phyloP scores from a whole-genome alignment of 2,113 vertebrate genomes.

The Narcine bancroftii region DNA sequence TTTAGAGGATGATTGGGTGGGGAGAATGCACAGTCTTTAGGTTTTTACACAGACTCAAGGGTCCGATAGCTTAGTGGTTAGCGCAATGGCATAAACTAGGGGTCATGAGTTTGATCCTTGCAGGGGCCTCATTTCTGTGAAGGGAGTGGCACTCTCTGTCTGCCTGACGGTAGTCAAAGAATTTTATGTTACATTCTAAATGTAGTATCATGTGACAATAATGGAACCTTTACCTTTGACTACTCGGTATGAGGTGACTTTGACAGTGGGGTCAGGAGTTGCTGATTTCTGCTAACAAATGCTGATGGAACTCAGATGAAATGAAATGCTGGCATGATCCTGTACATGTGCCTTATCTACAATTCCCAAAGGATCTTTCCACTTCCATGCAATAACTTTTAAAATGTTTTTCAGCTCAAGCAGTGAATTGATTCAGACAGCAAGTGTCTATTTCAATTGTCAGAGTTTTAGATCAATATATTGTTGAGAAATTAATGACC shows the following conservation, averaged over 20 bases:
- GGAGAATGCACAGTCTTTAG: background rate
- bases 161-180: too few relatives aligned
- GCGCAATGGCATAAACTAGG: too few relatives aligned
- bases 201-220: too few relatives aligned
- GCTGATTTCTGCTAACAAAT: background rate
- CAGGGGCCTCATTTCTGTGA: too few relatives aligned
- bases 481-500: conserved; percentile 17
- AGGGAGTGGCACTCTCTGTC: too few relatives aligned
- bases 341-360: background rate
- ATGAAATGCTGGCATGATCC: background rate
- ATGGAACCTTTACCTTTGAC: too few relatives aligned
- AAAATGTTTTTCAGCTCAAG: background rate
- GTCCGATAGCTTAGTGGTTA: too few relatives aligned
- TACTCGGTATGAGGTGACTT: background rate
- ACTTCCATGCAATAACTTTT: background rate
- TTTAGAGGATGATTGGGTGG: too few relatives aligned
- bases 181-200: too few relatives aligned
- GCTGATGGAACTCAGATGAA: background rate
- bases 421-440: background rate
- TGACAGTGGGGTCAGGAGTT: background rate
- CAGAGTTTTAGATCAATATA: background rate
- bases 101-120: too few relatives aligned
- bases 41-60: background rate
- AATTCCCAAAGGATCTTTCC: background rate
- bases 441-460: background rate